Percentiles rank a stretch among this genome's conserved stretches.
phyloP scores from a whole-genome alignment of 1,140 invertebrate genomes.

The Adoxophyes honmai region DNA sequence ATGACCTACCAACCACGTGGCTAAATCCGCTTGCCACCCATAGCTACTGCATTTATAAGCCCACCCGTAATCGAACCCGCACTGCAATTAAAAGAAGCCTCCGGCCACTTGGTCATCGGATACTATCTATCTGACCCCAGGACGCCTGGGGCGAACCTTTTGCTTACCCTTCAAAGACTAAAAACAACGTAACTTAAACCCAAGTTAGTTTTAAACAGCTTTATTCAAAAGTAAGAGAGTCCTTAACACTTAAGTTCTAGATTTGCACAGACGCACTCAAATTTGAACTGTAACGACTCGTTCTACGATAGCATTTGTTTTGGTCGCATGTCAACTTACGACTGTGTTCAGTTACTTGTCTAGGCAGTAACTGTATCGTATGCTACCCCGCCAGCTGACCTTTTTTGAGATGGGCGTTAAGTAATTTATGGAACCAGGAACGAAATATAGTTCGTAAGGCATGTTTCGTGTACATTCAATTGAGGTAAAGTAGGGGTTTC shows the following conservation, averaged over 20 bases:
- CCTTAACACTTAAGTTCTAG: constrained; percentile 14
- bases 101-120: constrained; percentile 41
- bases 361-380: constrained; percentile 13
- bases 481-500: background rate
- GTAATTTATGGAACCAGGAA: constrained; percentile 2
- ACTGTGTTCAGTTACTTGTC: background rate
- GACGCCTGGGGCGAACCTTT: constrained; percentile 34
- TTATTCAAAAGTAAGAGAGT: background rate
- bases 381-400: constrained; percentile 21
- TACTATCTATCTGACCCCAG: constrained; percentile 40
- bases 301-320: background rate
- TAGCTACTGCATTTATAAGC: constrained; percentile 2
- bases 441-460: background rate
- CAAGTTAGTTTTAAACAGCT: background rate
- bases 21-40: constrained; percentile 1
- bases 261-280: background rate
- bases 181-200: background rate
- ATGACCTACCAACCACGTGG: background rate
- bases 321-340: background rate
- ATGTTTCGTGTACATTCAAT: background rate
- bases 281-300: background rate
- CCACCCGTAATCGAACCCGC: constrained; percentile 31
- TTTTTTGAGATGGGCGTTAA: constrained; percentile 7
- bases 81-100: constrained; percentile 48
- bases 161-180: background rate